Conservation (phyloP, 2,888 invertebrate genomes). For the Gnatocerus cornutus region DNA sequence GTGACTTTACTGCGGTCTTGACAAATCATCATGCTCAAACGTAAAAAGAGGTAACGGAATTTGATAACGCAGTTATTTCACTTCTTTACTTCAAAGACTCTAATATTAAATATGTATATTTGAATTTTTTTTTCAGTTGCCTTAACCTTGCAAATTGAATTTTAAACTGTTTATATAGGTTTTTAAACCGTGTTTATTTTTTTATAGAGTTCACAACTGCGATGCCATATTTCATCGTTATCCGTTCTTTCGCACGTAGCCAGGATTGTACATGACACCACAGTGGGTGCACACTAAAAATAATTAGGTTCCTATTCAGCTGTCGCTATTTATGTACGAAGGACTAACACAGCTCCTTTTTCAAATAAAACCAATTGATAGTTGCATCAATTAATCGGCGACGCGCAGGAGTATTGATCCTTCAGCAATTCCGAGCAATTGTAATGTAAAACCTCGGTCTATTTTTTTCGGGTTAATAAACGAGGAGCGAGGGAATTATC, state of each 20-base stretch:
- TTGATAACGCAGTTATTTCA: slow-evolving; percentile 24
- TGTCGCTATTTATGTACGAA: neutral
- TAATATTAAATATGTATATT: slow-evolving; percentile 24
- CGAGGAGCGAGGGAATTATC: neutral
- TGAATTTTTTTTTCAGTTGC: slow-evolving; percentile 18
- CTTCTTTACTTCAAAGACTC: slow-evolving; percentile 21
- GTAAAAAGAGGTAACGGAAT: slow-evolving; percentile 24
- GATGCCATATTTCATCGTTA: slow-evolving; percentile 8
- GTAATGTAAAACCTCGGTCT: neutral
- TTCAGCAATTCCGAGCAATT: neutral
- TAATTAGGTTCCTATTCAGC: neutral
- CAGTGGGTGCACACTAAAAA: neutral
- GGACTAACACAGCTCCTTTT: neutral
- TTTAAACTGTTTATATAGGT: slow-evolving; percentile 26
- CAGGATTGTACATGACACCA: neutral
- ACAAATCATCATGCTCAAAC: slow-evolving; percentile 15
- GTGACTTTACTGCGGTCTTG: slow-evolving; percentile 2
- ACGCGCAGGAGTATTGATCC: slow-evolving; percentile 12
- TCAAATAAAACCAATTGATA: neutral
- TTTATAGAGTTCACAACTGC: neutral
- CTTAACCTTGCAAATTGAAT: slow-evolving; percentile 16
- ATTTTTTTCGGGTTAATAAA: neutral
- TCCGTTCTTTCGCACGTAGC: neutral
- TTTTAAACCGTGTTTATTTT: slow-evolving; percentile 9
- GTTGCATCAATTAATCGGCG: too few relatives aligned